Base-by-base conservation (phyloP, 2,113 vertebrate genomes). In the Tautogolabrus adspersus region DNA sequence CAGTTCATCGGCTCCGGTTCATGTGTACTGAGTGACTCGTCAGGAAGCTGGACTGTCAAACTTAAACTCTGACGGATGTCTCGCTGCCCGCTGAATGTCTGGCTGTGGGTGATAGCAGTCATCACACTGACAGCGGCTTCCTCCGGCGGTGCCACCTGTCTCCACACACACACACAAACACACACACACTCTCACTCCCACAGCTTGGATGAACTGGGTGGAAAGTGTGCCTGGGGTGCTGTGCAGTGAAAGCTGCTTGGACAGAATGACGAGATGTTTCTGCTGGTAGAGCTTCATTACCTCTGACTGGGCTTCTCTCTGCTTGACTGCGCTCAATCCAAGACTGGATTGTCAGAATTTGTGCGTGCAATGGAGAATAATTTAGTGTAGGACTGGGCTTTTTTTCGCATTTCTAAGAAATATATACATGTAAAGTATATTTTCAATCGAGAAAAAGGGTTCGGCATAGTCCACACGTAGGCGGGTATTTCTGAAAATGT, bases 101-200 rank as follows among this genome's bases (percentile, higher is more conserved):
- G 40, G 34, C 44, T 38, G 81, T 0, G 1, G 26, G 58, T 44
- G 47, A 75, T 51, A 75, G 75, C 38, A 11, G 72, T 19, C 63
- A n/a, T 63, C 10, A 6, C 3, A 5, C 37, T 62, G 52, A 68
- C 77, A 60, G 77, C 77, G 38, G 73, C 19, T 6, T 60, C 60
- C 65, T 9, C 47, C 6, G 46, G 66, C n/a, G 2, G 15, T 70
- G 67, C 58, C 78, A 47, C 82, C 78, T 75, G 78, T 37, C 49
- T 21, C 55, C 57, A 62, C 62, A 44, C 71, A 49, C 18, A 4
- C 61, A 37, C 22, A 34, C 58, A 38, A 18, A 44, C 66, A 34
- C 63, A 57, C 49, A 7, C 10, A 8, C 19, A 10, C 8, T 56
- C 18, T 34, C 37, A 13, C 47, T 7, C 47, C 1, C 56, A 62